phyloP scores from a whole-genome alignment of 2,797 vertebrate species.

The Uromys caudimaculatus region DNA sequence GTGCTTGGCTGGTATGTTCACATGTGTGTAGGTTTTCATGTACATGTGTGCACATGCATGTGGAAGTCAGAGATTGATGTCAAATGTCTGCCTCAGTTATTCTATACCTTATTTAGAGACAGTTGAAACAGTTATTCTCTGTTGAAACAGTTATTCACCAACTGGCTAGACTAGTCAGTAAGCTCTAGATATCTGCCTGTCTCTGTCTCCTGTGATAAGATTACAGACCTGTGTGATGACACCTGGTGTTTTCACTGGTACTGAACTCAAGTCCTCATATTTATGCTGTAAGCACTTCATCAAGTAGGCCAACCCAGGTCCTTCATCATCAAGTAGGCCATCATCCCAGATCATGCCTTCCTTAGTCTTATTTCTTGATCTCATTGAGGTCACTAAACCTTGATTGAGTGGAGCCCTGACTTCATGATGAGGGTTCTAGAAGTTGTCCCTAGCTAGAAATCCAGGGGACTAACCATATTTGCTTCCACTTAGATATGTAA shows the following conservation, averaged over 20 bases:
- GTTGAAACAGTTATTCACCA: too few relatives aligned
- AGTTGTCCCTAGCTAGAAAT: background rate
- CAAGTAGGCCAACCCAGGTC: background rate
- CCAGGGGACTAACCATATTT: background rate
- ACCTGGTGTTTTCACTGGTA: background rate
- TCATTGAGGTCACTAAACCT: background rate
- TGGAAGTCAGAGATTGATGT: background rate
- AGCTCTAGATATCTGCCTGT: background rate
- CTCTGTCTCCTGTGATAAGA: too few relatives aligned
- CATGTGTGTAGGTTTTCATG: background rate
- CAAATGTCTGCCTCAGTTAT: background rate
- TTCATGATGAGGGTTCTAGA: background rate
- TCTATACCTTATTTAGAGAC: background rate
- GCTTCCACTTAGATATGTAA: background rate
- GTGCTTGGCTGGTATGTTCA: background rate
- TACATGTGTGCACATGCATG: background rate
- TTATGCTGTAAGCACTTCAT: background rate
- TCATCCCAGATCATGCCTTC: background rate
- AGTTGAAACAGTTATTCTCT: background rate
- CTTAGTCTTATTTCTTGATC: background rate
- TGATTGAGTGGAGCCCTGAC: background rate
- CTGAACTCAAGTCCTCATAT: background rate
- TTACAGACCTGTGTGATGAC: background rate
- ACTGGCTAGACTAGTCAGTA: background rate
- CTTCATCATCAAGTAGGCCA: background rate